Evolutionary conservation across 2,113 vertebrate species (phyloP).

Genomic region (Stigmatopora nigra): DNA sequence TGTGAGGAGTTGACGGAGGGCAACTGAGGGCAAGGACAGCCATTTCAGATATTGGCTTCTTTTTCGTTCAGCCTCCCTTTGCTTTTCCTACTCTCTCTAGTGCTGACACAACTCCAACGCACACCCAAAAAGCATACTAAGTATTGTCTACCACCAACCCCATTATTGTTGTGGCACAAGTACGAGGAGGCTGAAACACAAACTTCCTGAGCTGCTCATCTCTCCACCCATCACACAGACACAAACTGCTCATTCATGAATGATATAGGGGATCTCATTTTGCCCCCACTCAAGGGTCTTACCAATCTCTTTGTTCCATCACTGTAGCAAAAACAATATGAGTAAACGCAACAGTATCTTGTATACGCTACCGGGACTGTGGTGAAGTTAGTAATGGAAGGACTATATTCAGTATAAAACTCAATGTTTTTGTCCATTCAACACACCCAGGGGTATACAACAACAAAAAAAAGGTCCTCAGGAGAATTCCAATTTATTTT

Average conservation of each 20-base stretch:
- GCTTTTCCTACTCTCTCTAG: conserved; percentile 34
- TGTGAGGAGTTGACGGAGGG: conserved; percentile 55
- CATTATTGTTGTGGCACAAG: conserved; percentile 34
- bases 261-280: conserved; percentile 28
- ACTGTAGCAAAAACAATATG: conserved; percentile 32
- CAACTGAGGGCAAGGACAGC: conserved; percentile 45
- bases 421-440: conserved; percentile 11
- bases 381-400: conserved; percentile 13
- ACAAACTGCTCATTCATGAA: conserved; percentile 29
- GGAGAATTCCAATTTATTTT: background rate
- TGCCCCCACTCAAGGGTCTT: conserved; percentile 20
- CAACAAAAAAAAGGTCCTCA: conserved; percentile 2
- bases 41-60: conserved; percentile 49
- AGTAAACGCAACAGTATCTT: conserved; percentile 28
- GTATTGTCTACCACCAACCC: conserved; percentile 32
- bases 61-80: conserved; percentile 37
- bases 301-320: conserved; percentile 34
- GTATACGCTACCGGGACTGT: conserved; percentile 25
- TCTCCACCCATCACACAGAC: conserved; percentile 38
- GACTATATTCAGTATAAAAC: conserved; percentile 23
- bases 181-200: conserved; percentile 17
- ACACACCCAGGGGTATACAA: conserved; percentile 17
- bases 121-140: conserved; percentile 51
- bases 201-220: conserved; percentile 48
- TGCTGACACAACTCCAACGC: conserved; percentile 46